Evolutionary conservation across 2,888 invertebrate species (phyloP).

Genomic region (Cerastis leucographa): DNA sequence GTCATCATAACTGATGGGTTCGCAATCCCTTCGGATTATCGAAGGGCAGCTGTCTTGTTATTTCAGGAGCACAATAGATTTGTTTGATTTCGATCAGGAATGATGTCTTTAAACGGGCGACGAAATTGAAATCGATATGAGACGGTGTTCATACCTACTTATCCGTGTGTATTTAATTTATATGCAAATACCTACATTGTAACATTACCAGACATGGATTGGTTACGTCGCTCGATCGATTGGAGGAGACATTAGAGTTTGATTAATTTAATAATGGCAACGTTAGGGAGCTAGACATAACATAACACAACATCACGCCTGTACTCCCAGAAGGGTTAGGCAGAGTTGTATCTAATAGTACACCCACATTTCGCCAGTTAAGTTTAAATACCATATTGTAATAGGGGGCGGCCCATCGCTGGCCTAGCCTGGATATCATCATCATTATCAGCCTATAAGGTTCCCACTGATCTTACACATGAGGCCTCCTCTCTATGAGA

Average conservation of each 20-base stretch:
- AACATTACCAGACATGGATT: slow-evolving; percentile 22
- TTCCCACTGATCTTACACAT: too few relatives aligned
- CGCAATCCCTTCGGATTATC: slow-evolving; percentile 67
- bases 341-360: too few relatives aligned
- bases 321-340: too few relatives aligned
- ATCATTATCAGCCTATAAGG: too few relatives aligned
- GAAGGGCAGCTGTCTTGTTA: slow-evolving; percentile 65
- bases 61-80: slow-evolving; percentile 66
- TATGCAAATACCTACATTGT: slow-evolving; percentile 36
- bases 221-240: neutral
- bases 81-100: slow-evolving; percentile 68
- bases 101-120: slow-evolving; percentile 17
- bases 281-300: neutral
- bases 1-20: slow-evolving; percentile 49
- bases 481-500: too few relatives aligned
- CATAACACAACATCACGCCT: too few relatives aligned
- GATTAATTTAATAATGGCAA: slow-evolving; percentile 15
- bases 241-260: slow-evolving; percentile 14
- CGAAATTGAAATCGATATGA: slow-evolving; percentile 29
- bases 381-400: too few relatives aligned
- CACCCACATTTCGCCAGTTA: too few relatives aligned
- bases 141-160: slow-evolving; percentile 21
- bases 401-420: too few relatives aligned
- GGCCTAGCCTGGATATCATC: too few relatives aligned
- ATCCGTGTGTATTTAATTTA: slow-evolving; percentile 37